Base-by-base conservation (phyloP, 2,113 vertebrate genomes). In the Phycodurus eques region DNA sequence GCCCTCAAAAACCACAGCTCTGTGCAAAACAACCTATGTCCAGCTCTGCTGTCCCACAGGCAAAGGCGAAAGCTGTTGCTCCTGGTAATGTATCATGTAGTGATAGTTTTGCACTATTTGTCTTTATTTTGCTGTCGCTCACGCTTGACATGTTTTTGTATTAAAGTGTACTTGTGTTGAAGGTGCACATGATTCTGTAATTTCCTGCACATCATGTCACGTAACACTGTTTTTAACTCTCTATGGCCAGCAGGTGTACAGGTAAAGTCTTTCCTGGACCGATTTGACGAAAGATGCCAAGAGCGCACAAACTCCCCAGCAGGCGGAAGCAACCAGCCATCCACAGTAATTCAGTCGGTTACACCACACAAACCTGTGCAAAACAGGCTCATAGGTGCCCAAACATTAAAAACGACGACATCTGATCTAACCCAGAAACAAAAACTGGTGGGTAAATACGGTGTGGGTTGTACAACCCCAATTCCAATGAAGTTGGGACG, bases 201-300 rank as follows among this genome's bases (percentile, higher is more conserved):
- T 59, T 35, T 66, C 51, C 9, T 68, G 1, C 19, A 39, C 35
- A 39, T 13, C 6, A 4, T 46, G 47, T 17, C 6, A 4, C 42
- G 47, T 17, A 20, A 8, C 39, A 43, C 9, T 20, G 13, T 59
- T 43, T 3, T 2, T 56, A 17, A 14, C 11, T 1, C 11, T 10
- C 56, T 1, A 3, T 22, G n/a, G 2, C 39, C 9, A 74, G 73
- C 73, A 76, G 95, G 91, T 79, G 94, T 96, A 35, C 98, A 98
- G 77, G 94, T 96, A 31, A 98, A 98, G 76, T 93, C 95, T 71
- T 98, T 98, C 80, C 89, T 97, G 90, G 96, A 97, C 83, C 95
- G 94, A 59, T 99, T 99, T 90, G 96, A 93, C 53, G 96, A 98
- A 71, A 88, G 83, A 74, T 96, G 94, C 81, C 94, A 95, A 68